Conservation (phyloP, 30 jellyfish, hydroid and myxozoan species). For the Turritopsis rubra region DNA sequence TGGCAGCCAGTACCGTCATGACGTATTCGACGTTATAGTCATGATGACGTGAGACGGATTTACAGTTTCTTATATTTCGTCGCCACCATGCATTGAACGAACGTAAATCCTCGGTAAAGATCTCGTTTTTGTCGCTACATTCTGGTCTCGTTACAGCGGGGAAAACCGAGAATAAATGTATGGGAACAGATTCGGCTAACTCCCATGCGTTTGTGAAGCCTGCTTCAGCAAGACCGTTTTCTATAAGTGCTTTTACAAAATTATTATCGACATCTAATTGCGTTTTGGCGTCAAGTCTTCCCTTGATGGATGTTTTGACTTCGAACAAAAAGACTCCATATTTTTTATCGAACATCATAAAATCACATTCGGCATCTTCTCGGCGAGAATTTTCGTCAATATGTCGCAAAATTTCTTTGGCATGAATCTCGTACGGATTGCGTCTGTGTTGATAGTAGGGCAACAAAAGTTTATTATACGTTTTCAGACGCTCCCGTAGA, state of each 20-base stretch:
- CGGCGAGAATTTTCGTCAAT: slow-evolving; percentile 10
- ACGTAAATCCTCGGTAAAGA: background rate
- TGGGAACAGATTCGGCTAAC: slow-evolving; percentile 6
- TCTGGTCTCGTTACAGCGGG: slow-evolving; percentile 5
- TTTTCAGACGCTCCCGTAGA: background rate
- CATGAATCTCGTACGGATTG: slow-evolving; percentile 19
- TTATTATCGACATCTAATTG: background rate
- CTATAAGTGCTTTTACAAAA: background rate
- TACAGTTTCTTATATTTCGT: background rate
- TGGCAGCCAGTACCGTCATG: slow-evolving; percentile 4
- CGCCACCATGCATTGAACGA: slow-evolving; percentile 5
- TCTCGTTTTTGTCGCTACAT: background rate
- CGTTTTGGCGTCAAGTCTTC: background rate
- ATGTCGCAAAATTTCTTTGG: slow-evolving; percentile 8
- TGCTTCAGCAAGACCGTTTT: slow-evolving; percentile 9
- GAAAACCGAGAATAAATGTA: background rate
- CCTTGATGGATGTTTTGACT: slow-evolving; percentile 3
- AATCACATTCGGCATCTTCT: slow-evolving; percentile 17
- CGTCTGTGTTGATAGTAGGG: background rate
- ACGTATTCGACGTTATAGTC: background rate
- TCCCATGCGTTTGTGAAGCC: slow-evolving; percentile 17
- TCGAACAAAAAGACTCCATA: slow-evolving; percentile 10
- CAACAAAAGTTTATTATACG: slow-evolving; percentile 3
- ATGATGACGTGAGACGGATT: background rate
- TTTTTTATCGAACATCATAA: slow-evolving; percentile 7